These are phyloP conservation scores for Phaethornis superciliosus DNA, from an alignment of 2,113 vertebrate species.

Conservation along the genomic window DNA sequence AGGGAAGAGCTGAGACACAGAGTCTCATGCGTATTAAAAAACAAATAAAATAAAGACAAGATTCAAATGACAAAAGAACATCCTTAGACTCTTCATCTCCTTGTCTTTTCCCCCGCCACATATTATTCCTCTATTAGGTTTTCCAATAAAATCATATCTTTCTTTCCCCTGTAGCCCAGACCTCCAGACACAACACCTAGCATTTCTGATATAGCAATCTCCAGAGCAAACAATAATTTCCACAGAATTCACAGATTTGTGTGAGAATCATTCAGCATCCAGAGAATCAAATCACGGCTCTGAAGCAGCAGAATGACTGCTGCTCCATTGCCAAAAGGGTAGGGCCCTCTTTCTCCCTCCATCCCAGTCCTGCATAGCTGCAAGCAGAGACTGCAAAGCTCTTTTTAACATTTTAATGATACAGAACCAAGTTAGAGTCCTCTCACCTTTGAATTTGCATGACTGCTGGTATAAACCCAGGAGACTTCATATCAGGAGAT, in stretches of 20 bases:
- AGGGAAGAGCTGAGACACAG: not conserved
- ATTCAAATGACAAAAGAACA: not conserved
- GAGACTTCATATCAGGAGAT: not conserved
- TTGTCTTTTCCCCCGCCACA: not conserved
- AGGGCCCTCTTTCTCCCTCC: not conserved
- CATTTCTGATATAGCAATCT: constrained; percentile 14
- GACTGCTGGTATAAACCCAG: not conserved
- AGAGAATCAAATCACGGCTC: not conserved
- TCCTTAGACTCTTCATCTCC: not conserved
- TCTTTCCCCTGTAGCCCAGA: not conserved
- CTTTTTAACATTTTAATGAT: not conserved
- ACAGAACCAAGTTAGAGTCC: not conserved
- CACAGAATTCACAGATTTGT: not conserved
- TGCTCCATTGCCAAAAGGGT: not conserved
- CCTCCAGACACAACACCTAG: not conserved
- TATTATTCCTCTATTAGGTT: not conserved
- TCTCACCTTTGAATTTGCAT: not conserved
- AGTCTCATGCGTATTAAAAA: not conserved
- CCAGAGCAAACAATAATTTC: not conserved
- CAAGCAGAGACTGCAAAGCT: not conserved
- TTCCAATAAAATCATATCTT: not conserved
- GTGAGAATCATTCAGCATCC: not conserved
- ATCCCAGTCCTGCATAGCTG: not conserved
- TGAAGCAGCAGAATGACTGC: not conserved
- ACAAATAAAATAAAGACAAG: not conserved